Evolutionary conservation across 2,797 vertebrate genomes (phyloP).

Genomic region (Leptatherina wallacei): DNA sequence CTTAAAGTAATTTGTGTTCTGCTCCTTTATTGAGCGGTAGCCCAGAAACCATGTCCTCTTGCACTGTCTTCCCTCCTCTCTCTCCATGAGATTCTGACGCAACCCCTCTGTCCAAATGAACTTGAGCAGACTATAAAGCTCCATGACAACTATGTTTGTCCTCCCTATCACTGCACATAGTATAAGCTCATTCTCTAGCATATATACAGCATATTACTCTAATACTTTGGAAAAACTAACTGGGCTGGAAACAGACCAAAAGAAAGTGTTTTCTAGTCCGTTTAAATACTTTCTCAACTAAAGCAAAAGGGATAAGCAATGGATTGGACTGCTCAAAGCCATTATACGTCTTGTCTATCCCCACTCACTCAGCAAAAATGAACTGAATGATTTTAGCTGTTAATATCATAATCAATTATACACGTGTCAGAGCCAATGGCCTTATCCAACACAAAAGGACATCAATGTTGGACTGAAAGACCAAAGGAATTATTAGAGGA

Average conservation of each 20-base stretch:
- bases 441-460: conserved; percentile 66
- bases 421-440: conserved; percentile 76
- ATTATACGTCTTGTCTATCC: conserved; percentile 66
- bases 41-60: conserved; percentile 41
- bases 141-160: conserved; percentile 20
- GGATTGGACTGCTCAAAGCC: conserved; percentile 56
- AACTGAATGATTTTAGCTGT: conserved; percentile 68
- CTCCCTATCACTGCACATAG: background rate
- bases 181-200: background rate
- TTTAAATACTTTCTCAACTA: background rate
- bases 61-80: conserved; percentile 2
- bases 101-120: conserved; percentile 27
- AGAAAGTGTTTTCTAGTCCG: background rate
- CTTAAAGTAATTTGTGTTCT: conserved; percentile 63
- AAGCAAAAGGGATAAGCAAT: conserved; percentile 56
- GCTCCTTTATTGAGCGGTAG: conserved; percentile 53
- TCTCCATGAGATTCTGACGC: conserved; percentile 10
- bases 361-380: conserved; percentile 55
- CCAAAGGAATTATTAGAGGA: conserved; percentile 72
- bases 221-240: background rate
- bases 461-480: conserved; percentile 64
- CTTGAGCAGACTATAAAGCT: conserved; percentile 29
- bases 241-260: background rate
- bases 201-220: background rate
- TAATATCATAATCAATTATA: conserved; percentile 80